Conservation (phyloP, 1,140 invertebrate genomes). For the Drosophila orena region DNA sequence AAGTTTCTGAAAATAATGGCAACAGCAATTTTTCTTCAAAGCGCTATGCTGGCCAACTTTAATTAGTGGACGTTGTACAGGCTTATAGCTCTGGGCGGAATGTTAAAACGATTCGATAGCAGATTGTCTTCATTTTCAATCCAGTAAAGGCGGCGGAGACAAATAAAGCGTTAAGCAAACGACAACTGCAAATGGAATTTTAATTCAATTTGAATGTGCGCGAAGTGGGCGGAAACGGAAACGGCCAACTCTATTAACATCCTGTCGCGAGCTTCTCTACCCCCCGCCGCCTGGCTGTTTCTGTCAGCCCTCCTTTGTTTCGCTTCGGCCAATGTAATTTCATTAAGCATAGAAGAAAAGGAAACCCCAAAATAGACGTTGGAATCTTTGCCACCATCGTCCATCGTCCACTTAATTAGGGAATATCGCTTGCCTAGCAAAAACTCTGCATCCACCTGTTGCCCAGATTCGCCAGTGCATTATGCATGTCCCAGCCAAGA, state of each 20-base stretch:
- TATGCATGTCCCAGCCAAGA: slow-evolving; percentile 29
- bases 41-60: slow-evolving; percentile 32
- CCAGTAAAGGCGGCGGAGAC: slow-evolving; percentile 3
- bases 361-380: slow-evolving; percentile 26
- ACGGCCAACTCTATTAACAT: slow-evolving; percentile 64
- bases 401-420: slow-evolving; percentile 52
- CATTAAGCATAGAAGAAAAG: slow-evolving; percentile 55
- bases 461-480: slow-evolving; percentile 16
- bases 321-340: slow-evolving; percentile 67
- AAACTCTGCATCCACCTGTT: slow-evolving; percentile 20
- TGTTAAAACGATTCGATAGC: slow-evolving; percentile 39
- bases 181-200: slow-evolving; percentile 79
- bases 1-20: slow-evolving; percentile 29
- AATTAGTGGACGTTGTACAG: slow-evolving; percentile 33
- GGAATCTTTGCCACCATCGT: slow-evolving; percentile 4
- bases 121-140: slow-evolving; percentile 30
- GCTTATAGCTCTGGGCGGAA: slow-evolving; percentile 10
- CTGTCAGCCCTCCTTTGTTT: slow-evolving; percentile 20
- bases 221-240: slow-evolving; percentile 9
- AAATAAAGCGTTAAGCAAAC: slow-evolving; percentile 66
- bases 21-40: not conserved
- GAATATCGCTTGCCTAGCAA: slow-evolving; percentile 3
- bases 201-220: slow-evolving; percentile 77
- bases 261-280: slow-evolving; percentile 18
- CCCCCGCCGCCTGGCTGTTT: not conserved